Conservation (phyloP, 2,888 invertebrate species). For the Sinhomidia bicolor region DNA sequence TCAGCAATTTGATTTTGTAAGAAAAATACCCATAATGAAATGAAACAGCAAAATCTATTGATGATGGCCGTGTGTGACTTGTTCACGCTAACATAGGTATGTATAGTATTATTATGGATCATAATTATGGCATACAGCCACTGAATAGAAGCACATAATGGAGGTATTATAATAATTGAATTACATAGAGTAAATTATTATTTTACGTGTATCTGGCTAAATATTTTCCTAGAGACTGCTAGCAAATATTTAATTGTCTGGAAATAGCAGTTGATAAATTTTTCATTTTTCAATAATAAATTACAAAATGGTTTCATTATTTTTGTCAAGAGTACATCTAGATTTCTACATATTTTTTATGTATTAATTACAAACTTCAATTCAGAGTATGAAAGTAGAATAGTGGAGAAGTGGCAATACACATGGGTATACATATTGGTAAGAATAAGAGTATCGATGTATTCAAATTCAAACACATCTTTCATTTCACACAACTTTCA, state of each 20-base stretch:
- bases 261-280: slow-evolving; percentile 38
- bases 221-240: neutral
- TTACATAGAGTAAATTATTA: neutral
- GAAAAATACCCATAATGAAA: slow-evolving; percentile 26
- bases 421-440: neutral
- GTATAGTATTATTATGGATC: neutral
- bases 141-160: slow-evolving; percentile 32
- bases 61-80: neutral
- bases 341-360: neutral
- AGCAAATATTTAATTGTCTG: slow-evolving; percentile 18
- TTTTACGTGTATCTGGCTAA: neutral
- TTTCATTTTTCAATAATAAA: slow-evolving; percentile 52
- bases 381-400: slow-evolving; percentile 43
- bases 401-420: slow-evolving; percentile 18
- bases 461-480: neutral
- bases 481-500: neutral
- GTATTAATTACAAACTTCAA: neutral
- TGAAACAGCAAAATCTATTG: slow-evolving; percentile 4
- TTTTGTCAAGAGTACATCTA: slow-evolving; percentile 18
- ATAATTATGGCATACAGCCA: slow-evolving; percentile 22
- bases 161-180: neutral
- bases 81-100: neutral
- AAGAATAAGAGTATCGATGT: neutral
- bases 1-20: neutral
- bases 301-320: slow-evolving; percentile 51